Percentiles rank a stretch among this genome's conserved stretches.
phyloP scores from a whole-genome alignment of 2,797 vertebrate species.

The Phrynocephalus guinanensis region DNA sequence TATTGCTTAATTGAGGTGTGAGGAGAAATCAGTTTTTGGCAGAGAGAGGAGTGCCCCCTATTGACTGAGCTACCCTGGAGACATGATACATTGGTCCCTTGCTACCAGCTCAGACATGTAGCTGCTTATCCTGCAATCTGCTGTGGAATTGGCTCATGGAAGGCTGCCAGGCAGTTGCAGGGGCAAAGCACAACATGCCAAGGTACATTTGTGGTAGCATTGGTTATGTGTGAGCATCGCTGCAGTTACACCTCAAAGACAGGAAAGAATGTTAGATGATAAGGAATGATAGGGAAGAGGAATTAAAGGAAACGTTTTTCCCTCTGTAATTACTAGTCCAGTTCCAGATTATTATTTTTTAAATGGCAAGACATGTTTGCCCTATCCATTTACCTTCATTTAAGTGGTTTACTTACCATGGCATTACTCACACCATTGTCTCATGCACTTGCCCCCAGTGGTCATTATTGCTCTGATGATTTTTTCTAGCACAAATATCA shows the following conservation, averaged over 20 bases:
- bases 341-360: neutral
- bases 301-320: neutral
- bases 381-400: slow-evolving; percentile 2
- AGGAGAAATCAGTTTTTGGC: neutral
- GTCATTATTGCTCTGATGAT: neutral
- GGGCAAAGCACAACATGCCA: slow-evolving; percentile 19
- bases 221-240: slow-evolving; percentile 4
- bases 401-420: slow-evolving; percentile 4
- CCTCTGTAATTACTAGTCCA: slow-evolving; percentile 14
- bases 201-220: neutral
- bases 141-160: slow-evolving; percentile 4
- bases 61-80: neutral
- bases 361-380: neutral
- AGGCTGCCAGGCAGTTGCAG: slow-evolving; percentile 2
- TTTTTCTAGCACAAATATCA: neutral
- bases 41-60: slow-evolving; percentile 5
- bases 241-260: slow-evolving; percentile 8
- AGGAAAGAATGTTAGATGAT: slow-evolving; percentile 1
- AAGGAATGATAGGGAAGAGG: neutral
- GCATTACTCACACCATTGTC: slow-evolving; percentile 6
- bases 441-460: neutral
- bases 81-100: neutral
- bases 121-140: slow-evolving; percentile 26
- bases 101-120: slow-evolving; percentile 17
- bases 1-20: neutral